A percentile compares a stretch with the other conserved stretches of the same genome.
Conservation (phyloP, 2,113 vertebrate species). For the Picathartes gymnocephalus region DNA sequence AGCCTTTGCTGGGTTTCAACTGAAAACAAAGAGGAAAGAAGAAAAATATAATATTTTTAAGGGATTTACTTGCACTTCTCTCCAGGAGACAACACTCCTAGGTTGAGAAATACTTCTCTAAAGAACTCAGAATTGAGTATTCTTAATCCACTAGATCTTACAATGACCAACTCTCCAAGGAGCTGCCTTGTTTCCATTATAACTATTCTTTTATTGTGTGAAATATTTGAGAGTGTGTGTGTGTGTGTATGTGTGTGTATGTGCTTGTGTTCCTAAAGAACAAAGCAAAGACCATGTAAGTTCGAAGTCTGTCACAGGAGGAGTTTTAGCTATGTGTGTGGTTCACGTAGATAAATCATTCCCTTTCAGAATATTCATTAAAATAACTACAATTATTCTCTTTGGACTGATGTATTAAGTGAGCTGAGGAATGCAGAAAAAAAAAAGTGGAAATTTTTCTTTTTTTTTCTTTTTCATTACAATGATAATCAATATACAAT, state of each 20-base stretch:
- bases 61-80: neutral
- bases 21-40: neutral
- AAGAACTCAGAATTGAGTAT: neutral
- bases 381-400: conserved; percentile 30
- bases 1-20: neutral
- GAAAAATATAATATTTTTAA: neutral
- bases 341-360: conserved; percentile 51
- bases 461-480: neutral
- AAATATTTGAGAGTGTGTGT: neutral
- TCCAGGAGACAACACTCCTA: neutral
- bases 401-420: neutral
- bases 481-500: neutral
- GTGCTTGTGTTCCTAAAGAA: neutral
- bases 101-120: neutral
- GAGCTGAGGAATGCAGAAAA: neutral
- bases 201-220: neutral
- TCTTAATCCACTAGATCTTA: conserved; percentile 39
- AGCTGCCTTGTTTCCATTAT: conserved; percentile 25
- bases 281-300: neutral
- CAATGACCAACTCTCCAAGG: neutral
- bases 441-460: neutral
- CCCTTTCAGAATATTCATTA: conserved; percentile 58
- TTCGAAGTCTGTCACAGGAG: conserved; percentile 46
- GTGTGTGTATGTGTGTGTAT: too few relatives aligned
- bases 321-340: conserved; percentile 44